phyloP scores from a whole-genome alignment of 2,797 vertebrate genomes.

The Acipenser oxyrinchus region DNA sequence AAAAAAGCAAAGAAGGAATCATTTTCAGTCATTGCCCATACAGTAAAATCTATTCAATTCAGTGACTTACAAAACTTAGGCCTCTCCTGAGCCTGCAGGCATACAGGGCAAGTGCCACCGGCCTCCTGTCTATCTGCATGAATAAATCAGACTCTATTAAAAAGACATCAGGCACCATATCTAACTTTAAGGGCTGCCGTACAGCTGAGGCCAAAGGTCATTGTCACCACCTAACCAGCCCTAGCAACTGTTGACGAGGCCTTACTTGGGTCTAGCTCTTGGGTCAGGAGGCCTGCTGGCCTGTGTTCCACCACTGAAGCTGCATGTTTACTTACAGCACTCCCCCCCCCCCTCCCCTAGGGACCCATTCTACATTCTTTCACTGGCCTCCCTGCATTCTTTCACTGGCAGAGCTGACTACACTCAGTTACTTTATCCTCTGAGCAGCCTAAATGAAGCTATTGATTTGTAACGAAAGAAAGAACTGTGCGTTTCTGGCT shows the following conservation, averaged over 20 bases:
- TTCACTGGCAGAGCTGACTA: constrained; percentile 35
- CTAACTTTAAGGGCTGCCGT: constrained; percentile 6
- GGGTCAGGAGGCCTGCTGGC: constrained; percentile 18
- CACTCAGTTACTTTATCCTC: constrained; percentile 27
- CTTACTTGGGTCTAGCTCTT: constrained; percentile 8
- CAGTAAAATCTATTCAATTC: constrained; percentile 3
- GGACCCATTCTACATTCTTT: constrained; percentile 45
- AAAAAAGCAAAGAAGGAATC: not conserved
- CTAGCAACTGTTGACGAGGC: constrained; percentile 6
- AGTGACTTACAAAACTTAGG: constrained; percentile 6
- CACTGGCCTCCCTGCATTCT: constrained; percentile 43
- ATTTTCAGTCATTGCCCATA: not conserved
- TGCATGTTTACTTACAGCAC: constrained; percentile 42
- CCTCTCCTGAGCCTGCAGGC: constrained; percentile 13
- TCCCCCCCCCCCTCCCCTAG: constrained; percentile 23
- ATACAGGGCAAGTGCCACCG: constrained; percentile 6
- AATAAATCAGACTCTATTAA: constrained; percentile 11
- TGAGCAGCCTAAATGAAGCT: constrained; percentile 24
- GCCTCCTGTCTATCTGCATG: constrained; percentile 4
- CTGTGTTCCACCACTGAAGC: constrained; percentile 13
- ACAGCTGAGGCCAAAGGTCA: not conserved
- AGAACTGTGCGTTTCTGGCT: constrained; percentile 10
- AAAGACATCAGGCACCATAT: constrained; percentile 3
- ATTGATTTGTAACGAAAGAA: constrained; percentile 23
- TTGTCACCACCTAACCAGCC: not conserved